Conservation (phyloP, 2,797 vertebrate species). For the Paedocypris micromegethes region DNA sequence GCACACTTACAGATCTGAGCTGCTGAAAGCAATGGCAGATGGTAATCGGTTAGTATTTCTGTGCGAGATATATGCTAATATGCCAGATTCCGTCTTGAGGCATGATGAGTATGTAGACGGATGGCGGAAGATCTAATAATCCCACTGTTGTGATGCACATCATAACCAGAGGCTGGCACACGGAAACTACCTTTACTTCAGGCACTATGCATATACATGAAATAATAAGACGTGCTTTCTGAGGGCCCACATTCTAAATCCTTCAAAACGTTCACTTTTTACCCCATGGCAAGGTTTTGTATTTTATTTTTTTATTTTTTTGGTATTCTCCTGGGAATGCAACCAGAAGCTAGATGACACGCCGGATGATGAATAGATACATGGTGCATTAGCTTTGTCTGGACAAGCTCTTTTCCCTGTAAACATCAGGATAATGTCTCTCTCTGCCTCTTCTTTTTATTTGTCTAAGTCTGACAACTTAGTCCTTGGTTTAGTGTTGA, state of each 20-base stretch:
- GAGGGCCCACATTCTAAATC: not conserved
- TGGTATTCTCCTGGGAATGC: not conserved
- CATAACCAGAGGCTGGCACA: conserved; percentile 27
- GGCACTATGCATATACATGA: not conserved
- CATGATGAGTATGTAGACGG: conserved; percentile 26
- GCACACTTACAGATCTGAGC: conserved; percentile 20
- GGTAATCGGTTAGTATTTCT: conserved; percentile 30
- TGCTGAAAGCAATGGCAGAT: conserved; percentile 33
- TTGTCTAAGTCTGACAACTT: conserved; percentile 38
- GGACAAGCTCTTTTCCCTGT: conserved; percentile 42
- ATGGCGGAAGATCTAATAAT: conserved; percentile 32
- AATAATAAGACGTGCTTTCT: conserved; percentile 18
- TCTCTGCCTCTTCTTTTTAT: conserved; percentile 39
- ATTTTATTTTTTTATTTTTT: not conserved
- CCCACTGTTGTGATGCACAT: conserved; percentile 27
- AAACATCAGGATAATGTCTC: conserved; percentile 47
- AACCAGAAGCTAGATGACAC: not conserved
- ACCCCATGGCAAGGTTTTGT: not conserved
- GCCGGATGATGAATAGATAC: conserved; percentile 32
- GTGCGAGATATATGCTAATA: conserved; percentile 37
- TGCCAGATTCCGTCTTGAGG: conserved; percentile 16
- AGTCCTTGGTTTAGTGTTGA: conserved; percentile 22
- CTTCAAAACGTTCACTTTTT: not conserved
- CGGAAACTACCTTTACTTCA: conserved; percentile 10
- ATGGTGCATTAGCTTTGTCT: conserved; percentile 31